Base-by-base conservation (phyloP, 2,888 invertebrate genomes). In the Aporophyla lueneburgensis region DNA sequence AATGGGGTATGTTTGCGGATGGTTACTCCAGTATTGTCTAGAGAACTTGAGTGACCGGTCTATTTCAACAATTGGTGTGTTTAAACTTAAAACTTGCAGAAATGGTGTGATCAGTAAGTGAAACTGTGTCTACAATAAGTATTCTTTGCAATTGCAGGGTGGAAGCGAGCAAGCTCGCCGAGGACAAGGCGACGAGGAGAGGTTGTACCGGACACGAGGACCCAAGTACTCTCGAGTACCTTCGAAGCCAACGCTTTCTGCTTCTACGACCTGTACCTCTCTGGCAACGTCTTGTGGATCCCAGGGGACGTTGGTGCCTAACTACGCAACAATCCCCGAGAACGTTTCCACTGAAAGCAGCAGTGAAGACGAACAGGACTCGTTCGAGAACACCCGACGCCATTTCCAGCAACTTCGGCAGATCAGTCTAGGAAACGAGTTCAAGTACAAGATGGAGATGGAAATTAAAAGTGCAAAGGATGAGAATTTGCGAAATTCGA, bases 391-490 rank as follows among this genome's bases (percentile, higher is more conserved):
- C 53, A 97, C 97, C 24, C 94, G 97, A 40, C 97, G 97, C 75
- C 97, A 97, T 89, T 97, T 97, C 89, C 97, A 97, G 89, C 97
- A 97, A 87, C 94, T 97, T 81, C 96, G 97, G 73, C 97, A 97
- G 88, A 97, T 97, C 81, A 97, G 97, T 92, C 94, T 97, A 89
- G 97, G 97, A 83, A 97, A 97, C 93, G 97, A 97, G 85, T 97
- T 97, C 87, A 97, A 97, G 94, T 96, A 96, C 93, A 97, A 96
- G 89, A 96, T 97, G 96, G 97, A 97, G 93, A 97, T 97, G 97
- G 97, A 97, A 92, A 97, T 97, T 71, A 97, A 97, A 91, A 95
- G 94, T 84, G 97, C 97, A 51, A 97, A 97, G 86, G 97, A 97
- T 72, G 97, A 97, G 88, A 97, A 97, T 90, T 91, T 97, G 76